Evolutionary conservation across 2,113 vertebrate genomes (phyloP).

Genomic region (Amblyornis subalaris): DNA sequence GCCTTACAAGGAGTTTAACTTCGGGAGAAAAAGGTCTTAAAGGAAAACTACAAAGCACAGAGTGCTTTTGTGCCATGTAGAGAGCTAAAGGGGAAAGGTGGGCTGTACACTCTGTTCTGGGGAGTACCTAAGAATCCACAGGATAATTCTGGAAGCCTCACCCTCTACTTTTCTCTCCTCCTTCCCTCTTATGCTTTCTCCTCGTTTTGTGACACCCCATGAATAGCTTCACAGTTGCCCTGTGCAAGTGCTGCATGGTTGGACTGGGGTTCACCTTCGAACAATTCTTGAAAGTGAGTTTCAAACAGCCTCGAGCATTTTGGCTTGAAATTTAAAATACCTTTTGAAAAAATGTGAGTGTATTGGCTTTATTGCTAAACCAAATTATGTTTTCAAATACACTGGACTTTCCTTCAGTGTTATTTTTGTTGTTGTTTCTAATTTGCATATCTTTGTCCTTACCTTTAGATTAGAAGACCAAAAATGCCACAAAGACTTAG

Average conservation of each 20-base stretch:
- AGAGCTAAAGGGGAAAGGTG: not conserved
- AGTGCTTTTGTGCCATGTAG: not conserved
- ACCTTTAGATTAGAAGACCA: not conserved
- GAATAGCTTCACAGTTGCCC: not conserved
- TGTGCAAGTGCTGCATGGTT: not conserved
- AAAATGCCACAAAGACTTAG: not conserved
- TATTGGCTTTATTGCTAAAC: not conserved
- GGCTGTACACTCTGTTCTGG: not conserved
- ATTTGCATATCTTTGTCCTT: constrained; percentile 5
- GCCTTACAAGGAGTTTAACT: not conserved
- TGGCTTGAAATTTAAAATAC: not conserved
- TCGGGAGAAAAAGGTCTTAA: not conserved
- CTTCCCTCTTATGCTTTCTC: not conserved
- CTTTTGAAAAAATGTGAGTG: not conserved
- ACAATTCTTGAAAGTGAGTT: not conserved
- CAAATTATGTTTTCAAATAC: not conserved
- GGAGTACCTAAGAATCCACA: not conserved
- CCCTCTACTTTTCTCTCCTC: not conserved
- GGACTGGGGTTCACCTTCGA: not conserved
- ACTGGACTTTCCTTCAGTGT: not conserved
- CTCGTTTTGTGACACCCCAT: not conserved
- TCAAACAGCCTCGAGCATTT: not conserved
- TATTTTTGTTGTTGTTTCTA: not conserved
- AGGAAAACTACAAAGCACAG: not conserved
- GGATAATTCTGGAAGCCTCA: not conserved